Evolutionary conservation across 2,797 vertebrate species (phyloP).

Genomic region (Heteromormyrus szaboi): DNA sequence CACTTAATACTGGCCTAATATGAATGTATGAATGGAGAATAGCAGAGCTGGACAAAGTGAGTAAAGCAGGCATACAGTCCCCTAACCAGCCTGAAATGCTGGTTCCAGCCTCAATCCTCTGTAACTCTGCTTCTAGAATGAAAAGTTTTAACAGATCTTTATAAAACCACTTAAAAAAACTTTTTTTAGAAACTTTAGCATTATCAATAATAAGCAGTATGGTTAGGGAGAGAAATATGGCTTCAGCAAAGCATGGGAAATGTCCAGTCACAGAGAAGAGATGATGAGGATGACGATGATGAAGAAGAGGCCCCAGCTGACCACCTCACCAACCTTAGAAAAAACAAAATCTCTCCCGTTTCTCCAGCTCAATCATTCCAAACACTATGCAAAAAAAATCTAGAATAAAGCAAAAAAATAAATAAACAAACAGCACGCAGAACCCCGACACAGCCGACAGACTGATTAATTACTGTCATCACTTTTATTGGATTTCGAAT

Average conservation of each 20-base stretch:
- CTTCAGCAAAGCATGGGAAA: neutral
- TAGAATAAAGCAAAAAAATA: neutral
- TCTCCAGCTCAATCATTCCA: neutral
- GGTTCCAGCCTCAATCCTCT: neutral
- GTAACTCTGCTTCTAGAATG: neutral
- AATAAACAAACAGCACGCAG: neutral
- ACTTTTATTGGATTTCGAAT: constrained; percentile 14
- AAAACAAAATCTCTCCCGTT: neutral
- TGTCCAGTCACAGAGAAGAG: neutral
- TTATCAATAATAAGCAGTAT: neutral
- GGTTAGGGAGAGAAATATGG: neutral
- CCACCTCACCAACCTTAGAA: neutral
- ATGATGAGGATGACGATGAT: neutral
- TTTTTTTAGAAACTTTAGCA: too few species aligned
- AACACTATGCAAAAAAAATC: neutral
- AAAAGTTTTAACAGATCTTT: neutral
- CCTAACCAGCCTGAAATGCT: neutral
- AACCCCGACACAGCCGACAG: neutral
- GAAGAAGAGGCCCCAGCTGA: neutral
- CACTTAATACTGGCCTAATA: neutral
- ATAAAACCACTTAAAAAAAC: neutral
- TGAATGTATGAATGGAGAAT: neutral
- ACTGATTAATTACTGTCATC: constrained; percentile 19
- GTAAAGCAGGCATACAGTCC: neutral
- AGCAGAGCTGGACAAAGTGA: neutral